Conservation (phyloP, 2,113 vertebrate species). For the Todiramphus saurophagus region DNA sequence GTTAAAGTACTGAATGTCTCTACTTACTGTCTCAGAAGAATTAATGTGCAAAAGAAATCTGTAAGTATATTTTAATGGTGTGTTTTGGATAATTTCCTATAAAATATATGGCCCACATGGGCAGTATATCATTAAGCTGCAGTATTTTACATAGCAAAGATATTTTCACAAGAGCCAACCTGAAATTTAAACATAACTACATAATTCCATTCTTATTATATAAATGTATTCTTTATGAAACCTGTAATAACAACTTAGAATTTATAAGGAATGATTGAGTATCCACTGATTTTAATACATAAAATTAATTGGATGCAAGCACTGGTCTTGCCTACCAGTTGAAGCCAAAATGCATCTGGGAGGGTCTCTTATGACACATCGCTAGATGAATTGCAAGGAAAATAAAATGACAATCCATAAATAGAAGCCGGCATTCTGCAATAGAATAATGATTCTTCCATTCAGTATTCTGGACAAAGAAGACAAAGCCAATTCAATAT, state of each 20-base stretch:
- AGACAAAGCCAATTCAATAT: conserved; percentile 3
- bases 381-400: background rate
- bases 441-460: background rate
- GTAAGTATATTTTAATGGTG: background rate
- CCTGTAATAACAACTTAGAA: background rate
- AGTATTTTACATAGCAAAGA: background rate
- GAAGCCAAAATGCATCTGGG: background rate
- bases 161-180: background rate
- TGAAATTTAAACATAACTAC: background rate
- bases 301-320: background rate
- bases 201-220: background rate
- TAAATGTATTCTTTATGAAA: background rate
- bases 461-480: conserved; percentile 20
- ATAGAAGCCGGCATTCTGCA: background rate
- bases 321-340: background rate
- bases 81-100: background rate
- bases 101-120: background rate
- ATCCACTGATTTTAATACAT: background rate
- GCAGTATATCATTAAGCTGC: background rate
- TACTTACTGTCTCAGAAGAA: background rate
- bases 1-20: background rate
- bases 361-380: background rate
- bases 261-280: background rate
- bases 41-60: background rate
- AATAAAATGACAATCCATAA: conserved; percentile 11